A percentile compares a stretch with the other conserved stretches of the same genome.
phyloP scores from a whole-genome alignment of 2,888 invertebrate genomes.

The Unio delphinus region DNA sequence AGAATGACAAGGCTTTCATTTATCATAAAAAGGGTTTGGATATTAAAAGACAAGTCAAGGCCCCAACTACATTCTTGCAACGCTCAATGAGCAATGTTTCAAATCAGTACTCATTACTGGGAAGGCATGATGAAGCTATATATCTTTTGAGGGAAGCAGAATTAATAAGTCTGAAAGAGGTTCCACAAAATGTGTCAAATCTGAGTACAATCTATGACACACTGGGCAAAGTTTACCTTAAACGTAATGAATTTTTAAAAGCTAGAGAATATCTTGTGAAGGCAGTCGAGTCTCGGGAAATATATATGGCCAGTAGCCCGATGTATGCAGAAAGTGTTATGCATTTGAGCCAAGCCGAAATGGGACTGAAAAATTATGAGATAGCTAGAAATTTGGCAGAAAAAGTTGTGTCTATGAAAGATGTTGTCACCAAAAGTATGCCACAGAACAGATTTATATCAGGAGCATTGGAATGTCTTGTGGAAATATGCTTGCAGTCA shows the following conservation, averaged over 20 bases:
- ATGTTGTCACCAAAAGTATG: no score
- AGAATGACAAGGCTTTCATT: slow-evolving; percentile 31
- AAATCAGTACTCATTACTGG: slow-evolving; percentile 6
- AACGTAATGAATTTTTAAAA: slow-evolving; percentile 9
- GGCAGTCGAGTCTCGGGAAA: slow-evolving; percentile 15
- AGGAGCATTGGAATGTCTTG: no score
- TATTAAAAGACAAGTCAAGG: slow-evolving; percentile 30
- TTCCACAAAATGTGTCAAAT: slow-evolving; percentile 6
- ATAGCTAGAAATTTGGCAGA: no score
- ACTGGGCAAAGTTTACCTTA: slow-evolving; percentile 18
- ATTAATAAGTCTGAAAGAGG: slow-evolving; percentile 11
- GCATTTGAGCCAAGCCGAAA: slow-evolving; percentile 5
- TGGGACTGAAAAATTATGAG: background rate
- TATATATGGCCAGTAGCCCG: slow-evolving; percentile 5
- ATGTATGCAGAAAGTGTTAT: slow-evolving; percentile 16
- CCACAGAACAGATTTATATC: no score
- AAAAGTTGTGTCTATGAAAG: no score
- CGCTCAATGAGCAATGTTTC: slow-evolving; percentile 43
- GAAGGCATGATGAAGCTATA: slow-evolving; percentile 22
- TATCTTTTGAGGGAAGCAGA: slow-evolving; percentile 23
- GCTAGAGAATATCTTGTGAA: slow-evolving; percentile 18
- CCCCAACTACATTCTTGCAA: slow-evolving; percentile 28
- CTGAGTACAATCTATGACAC: slow-evolving; percentile 20
- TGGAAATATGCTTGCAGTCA: no score
- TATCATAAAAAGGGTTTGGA: slow-evolving; percentile 37